phyloP scores from a whole-genome alignment of 2,113 vertebrate genomes.

The Hoplias malabaricus region DNA sequence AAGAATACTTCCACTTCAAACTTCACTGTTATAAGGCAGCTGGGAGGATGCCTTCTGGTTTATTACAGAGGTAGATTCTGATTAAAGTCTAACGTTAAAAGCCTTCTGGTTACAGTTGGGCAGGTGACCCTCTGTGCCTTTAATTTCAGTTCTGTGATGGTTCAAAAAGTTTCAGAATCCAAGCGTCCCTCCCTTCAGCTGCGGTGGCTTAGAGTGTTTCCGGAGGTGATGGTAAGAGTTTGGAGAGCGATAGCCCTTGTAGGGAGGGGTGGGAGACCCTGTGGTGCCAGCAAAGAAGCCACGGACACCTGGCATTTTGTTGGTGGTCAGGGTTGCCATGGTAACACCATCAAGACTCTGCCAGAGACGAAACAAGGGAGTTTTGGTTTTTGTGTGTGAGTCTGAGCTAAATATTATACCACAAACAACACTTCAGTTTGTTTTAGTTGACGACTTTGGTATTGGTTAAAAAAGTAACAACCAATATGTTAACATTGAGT shows the following conservation, averaged over 20 bases:
- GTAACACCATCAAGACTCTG: constrained; percentile 46
- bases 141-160: background rate
- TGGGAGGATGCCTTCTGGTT: background rate
- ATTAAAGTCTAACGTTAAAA: background rate
- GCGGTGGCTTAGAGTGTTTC: constrained; percentile 24
- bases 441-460: background rate
- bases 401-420: background rate
- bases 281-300: constrained; percentile 42
- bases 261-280: constrained; percentile 39
- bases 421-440: background rate
- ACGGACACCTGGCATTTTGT: constrained; percentile 58
- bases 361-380: constrained; percentile 27
- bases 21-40: background rate
- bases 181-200: background rate
- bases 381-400: background rate
- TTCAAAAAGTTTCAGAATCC: background rate
- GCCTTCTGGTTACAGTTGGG: background rate
- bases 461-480: background rate
- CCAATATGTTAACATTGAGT: background rate
- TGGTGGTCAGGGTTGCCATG: constrained; percentile 53
- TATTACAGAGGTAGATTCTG: background rate
- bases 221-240: constrained; percentile 12
- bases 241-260: constrained; percentile 33
- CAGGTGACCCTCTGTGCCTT: background rate
- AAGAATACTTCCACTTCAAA: background rate